phyloP scores from a whole-genome alignment of 2,113 vertebrate genomes.

The human (Homo sapiens) region DNA sequence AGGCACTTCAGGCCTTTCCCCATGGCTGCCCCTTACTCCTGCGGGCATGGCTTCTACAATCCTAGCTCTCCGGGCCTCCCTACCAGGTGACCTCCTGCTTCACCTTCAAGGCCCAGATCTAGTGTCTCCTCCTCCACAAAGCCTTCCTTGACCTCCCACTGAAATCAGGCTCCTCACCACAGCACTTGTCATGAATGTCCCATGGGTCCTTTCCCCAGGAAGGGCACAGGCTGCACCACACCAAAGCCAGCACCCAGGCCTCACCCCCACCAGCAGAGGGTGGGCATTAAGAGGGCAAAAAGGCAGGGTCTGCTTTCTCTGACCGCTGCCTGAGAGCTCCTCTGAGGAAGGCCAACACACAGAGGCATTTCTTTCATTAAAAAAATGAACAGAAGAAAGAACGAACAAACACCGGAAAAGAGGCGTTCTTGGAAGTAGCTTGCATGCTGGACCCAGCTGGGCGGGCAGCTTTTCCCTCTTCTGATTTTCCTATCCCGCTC shows the following conservation, averaged over 20 bases:
- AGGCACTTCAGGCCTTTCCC: background rate
- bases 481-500: background rate
- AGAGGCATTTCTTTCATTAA: constrained; percentile 54
- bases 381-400: background rate
- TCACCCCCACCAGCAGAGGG: background rate
- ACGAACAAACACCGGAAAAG: background rate
- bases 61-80: background rate
- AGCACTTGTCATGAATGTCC: background rate
- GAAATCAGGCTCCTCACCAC: fast-evolving
- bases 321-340: background rate
- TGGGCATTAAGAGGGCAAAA: background rate
- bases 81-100: background rate
- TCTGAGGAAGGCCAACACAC: background rate
- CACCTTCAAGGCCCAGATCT: background rate
- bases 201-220: no score
- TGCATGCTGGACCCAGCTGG: background rate
- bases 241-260: background rate
- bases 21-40: background rate
- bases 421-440: constrained; percentile 19
- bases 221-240: background rate
- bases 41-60: background rate
- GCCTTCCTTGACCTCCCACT: background rate
- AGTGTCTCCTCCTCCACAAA: background rate
- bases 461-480: background rate
- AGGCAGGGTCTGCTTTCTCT: background rate